Evolutionary conservation across 2,888 invertebrate species (phyloP).

Genomic region (Dastarcus helophoroides): DNA sequence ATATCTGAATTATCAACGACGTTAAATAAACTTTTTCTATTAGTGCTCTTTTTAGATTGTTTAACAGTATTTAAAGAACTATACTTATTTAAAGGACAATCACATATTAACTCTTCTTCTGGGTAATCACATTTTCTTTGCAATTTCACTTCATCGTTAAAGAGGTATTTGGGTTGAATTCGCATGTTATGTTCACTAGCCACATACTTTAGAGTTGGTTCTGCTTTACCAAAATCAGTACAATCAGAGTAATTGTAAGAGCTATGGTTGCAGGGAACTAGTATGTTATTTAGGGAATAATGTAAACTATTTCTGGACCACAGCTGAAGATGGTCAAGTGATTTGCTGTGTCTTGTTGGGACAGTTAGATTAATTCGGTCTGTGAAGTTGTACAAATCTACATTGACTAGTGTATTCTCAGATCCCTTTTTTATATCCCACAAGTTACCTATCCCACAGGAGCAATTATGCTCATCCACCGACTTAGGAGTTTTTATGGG

Average conservation of each 20-base stretch:
- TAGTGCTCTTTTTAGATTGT: too few species aligned
- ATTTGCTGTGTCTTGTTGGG: constrained; percentile 59
- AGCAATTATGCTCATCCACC: constrained; percentile 22
- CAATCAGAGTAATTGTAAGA: constrained; percentile 8
- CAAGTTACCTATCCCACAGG: constrained; percentile 23
- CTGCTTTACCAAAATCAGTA: neutral
- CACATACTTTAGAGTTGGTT: constrained; percentile 14
- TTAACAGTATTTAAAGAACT: too few species aligned
- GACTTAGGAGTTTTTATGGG: too few species aligned
- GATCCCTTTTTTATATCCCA: constrained; percentile 22
- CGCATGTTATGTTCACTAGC: constrained; percentile 24
- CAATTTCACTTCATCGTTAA: too few species aligned
- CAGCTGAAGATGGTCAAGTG: constrained; percentile 64
- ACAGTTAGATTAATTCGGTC: constrained; percentile 18
- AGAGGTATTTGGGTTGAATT: constrained; percentile 1
- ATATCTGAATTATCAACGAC: too few species aligned
- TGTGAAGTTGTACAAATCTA: constrained; percentile 16
- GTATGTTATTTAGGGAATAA: constrained; percentile 23
- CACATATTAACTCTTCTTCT: too few species aligned
- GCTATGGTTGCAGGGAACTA: constrained; percentile 12
- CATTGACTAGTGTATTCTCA: constrained; percentile 18
- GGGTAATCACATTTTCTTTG: too few species aligned
- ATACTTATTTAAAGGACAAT: too few species aligned
- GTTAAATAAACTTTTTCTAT: too few species aligned
- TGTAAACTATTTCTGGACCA: constrained; percentile 22